Conservation (phyloP, 2,113 vertebrate genomes). For the Lepus timidus region DNA sequence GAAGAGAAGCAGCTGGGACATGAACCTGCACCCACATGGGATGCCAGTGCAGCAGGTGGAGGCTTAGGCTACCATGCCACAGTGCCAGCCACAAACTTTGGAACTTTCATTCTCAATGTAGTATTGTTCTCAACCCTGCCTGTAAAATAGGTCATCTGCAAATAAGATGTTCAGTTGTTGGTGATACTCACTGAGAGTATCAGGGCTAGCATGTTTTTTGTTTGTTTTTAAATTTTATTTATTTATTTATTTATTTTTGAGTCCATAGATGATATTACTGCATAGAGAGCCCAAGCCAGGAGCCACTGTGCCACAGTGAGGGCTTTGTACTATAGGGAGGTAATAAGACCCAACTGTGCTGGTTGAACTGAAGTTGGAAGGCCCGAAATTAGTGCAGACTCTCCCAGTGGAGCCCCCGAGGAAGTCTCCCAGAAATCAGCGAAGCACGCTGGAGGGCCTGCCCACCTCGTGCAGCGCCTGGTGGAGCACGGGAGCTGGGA, state of each 20-base stretch:
- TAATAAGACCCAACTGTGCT: not conserved
- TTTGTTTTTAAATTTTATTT: too few species aligned
- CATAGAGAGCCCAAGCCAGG: not conserved
- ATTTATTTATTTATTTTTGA: not conserved
- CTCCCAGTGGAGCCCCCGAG: rapidly evolving
- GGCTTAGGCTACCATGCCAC: too few species aligned
- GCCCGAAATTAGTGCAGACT: not conserved
- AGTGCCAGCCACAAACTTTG: not conserved
- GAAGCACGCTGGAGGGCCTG: not conserved
- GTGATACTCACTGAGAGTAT: too few species aligned
- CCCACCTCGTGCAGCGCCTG: not conserved
- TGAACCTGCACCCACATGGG: too few species aligned
- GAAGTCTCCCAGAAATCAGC: too few species aligned
- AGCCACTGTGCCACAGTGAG: not conserved
- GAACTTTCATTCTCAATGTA: not conserved
- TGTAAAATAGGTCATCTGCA: not conserved
- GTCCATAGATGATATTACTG: not conserved
- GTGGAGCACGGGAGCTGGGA: not conserved
- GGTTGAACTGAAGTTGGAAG: not conserved
- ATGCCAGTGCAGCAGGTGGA: too few species aligned
- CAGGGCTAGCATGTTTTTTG: not conserved
- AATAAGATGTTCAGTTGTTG: not conserved
- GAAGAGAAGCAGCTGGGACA: too few species aligned
- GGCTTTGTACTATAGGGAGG: not conserved
- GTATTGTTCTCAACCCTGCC: not conserved